Conservation (phyloP, 2,888 invertebrate genomes). For the Heteromurus nitidus region DNA sequence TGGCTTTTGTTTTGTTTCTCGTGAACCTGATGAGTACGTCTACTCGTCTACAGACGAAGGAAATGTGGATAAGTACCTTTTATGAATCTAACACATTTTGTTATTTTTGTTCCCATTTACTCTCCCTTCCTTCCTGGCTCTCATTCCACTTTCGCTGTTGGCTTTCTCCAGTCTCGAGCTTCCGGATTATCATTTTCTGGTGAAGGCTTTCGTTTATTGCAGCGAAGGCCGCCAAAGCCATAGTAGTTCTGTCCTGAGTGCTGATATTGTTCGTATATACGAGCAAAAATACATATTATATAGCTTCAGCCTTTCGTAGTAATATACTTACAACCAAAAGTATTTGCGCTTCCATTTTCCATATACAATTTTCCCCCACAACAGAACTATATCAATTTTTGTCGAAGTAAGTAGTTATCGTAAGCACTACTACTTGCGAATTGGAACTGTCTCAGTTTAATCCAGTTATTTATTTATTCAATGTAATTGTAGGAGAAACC, state of each 20-base stretch:
- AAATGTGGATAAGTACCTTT: too few species aligned
- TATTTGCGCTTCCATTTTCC: too few species aligned
- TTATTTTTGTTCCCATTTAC: background rate
- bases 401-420: background rate
- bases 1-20: too few species aligned
- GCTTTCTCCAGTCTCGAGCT: conserved; percentile 6
- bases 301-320: too few species aligned
- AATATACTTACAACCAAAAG: too few species aligned
- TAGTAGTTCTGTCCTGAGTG: background rate
- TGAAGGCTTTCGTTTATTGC: background rate
- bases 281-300: too few species aligned
- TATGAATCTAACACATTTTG: background rate
- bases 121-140: background rate
- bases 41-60: too few species aligned
- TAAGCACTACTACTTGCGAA: background rate
- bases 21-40: too few species aligned
- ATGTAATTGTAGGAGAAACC: too few species aligned
- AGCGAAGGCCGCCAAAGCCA: background rate
- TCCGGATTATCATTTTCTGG: conserved; percentile 19
- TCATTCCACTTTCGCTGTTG: conserved; percentile 1
- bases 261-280: too few species aligned
- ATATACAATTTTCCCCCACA: too few species aligned
- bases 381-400: background rate
- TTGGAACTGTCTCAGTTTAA: background rate
- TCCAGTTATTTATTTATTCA: conserved; percentile 6